phyloP scores from a whole-genome alignment of 2,113 vertebrate species.

The Clarias batrachus region DNA sequence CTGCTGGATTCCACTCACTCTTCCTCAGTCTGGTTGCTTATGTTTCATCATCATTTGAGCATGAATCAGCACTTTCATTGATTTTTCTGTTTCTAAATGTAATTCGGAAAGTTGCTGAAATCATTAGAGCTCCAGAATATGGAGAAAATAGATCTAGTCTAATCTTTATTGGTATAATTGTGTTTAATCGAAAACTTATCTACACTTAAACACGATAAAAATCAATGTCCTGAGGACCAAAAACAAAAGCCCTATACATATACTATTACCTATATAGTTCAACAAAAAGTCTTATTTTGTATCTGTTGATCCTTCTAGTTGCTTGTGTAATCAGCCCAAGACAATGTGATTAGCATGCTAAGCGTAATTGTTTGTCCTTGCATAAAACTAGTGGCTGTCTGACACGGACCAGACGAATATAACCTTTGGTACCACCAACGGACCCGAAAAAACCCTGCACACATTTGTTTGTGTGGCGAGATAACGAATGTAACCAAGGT shows the following conservation, averaged over 20 bases:
- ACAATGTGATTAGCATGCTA: conserved; percentile 49
- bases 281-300: not conserved
- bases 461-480: not conserved
- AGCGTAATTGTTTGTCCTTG: conserved; percentile 11
- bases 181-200: conserved; percentile 60
- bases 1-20: conserved; percentile 17
- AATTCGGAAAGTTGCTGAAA: conserved; percentile 44
- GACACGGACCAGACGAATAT: not conserved
- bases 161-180: conserved; percentile 51
- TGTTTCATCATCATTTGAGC: not conserved
- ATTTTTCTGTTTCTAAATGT: conserved; percentile 39
- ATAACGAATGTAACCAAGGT: not conserved
- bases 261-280: not conserved
- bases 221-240: conserved; percentile 54
- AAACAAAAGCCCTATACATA: not conserved
- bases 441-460: not conserved
- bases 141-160: conserved; percentile 55
- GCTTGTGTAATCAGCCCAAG: conserved; percentile 38
- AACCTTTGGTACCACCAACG: not conserved
- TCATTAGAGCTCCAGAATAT: conserved; percentile 46
- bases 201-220: conserved; percentile 42
- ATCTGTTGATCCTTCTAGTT: conserved; percentile 55
- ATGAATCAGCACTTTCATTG: conserved; percentile 11
- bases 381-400: conserved; percentile 3
- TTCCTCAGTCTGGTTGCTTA: conserved; percentile 45